Base-by-base conservation (phyloP, 2,888 invertebrate genomes). In the Ochropleura plecta region DNA sequence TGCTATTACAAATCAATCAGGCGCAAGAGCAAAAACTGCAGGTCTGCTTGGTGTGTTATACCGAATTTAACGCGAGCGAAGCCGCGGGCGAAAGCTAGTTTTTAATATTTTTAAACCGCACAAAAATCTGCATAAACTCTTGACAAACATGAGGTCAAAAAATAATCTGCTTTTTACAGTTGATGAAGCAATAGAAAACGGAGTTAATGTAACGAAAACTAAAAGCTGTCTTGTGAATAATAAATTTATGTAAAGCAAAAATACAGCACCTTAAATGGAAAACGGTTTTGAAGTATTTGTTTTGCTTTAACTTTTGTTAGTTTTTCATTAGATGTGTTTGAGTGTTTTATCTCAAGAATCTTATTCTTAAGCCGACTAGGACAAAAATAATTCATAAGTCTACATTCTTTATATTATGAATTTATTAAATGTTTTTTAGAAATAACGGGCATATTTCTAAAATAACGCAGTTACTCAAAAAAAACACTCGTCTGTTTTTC, bases 171-270 rank as follows among this genome's bases (percentile, higher is more conserved):
- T 40, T 72, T 73, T 75, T 63, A 68, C 76, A 65, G 60, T 59
- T 73, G 60, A 30, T 64, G 42, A n/a, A 68, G 30, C 78, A 77
- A 64, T 70, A 64, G 72, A 66, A 70, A 63, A 65, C 20, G 16
- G 16, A 70, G 59, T 70, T 76, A 81, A 84, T 81, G 62, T 57
- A 78, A 84, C n/a, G 81, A 75, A 84, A 78, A 84, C 68, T 75
- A 59, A 70, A 55, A 62, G 65, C 20, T 51, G 60, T n/a, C 55
- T 75, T 46, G n/a, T 51, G 79, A 83, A 81, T 83, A 70, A 63
- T 65, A 66, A 78, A 73, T 59, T 57, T 62, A 9, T 8, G 5
- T 44, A 62, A 53, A 20, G n/a, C 70, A 77, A 75, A 60, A 30
- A 64, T 46, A 51, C 42, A 62, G 1, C 20, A 18, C 57, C 46